Conservation (phyloP, 2,888 invertebrate species). For the Cotesia congregata region DNA sequence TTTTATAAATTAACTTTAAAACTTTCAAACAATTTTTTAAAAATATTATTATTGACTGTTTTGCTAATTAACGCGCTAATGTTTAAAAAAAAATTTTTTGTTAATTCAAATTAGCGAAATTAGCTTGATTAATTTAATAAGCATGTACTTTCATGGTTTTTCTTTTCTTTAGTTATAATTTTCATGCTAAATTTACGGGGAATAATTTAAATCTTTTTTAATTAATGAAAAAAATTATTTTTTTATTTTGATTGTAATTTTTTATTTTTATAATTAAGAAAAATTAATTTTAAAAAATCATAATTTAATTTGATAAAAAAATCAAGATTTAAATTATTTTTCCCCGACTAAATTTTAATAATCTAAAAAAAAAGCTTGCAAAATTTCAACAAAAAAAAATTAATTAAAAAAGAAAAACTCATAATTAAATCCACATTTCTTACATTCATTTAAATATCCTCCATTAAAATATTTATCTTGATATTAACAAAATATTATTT, state of each 20-base stretch:
- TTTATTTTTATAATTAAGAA: no score
- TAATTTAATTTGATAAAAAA: no score
- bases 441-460: background rate
- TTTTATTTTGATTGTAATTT: no score
- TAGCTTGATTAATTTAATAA: slow-evolving; percentile 53
- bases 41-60: slow-evolving; percentile 11
- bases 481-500: slow-evolving; percentile 42
- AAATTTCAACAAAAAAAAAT: background rate
- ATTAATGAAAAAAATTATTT: no score
- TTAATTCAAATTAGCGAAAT: slow-evolving; percentile 30
- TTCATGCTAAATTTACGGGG: slow-evolving; percentile 62
- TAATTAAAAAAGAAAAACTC: background rate
- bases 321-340: no score
- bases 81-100: slow-evolving; percentile 23
- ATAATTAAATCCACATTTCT: background rate
- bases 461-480: background rate
- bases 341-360: no score
- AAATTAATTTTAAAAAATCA: no score
- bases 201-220: slow-evolving; percentile 49
- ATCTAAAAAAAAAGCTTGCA: slow-evolving; percentile 20
- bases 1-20: slow-evolving; percentile 14
- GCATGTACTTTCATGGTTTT: slow-evolving; percentile 70
- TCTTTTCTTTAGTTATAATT: slow-evolving; percentile 60
- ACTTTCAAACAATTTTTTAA: background rate
- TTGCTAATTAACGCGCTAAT: background rate